Base-by-base conservation (phyloP, 2,797 vertebrate genomes). In the Ctenopoma kingsleyae region DNA sequence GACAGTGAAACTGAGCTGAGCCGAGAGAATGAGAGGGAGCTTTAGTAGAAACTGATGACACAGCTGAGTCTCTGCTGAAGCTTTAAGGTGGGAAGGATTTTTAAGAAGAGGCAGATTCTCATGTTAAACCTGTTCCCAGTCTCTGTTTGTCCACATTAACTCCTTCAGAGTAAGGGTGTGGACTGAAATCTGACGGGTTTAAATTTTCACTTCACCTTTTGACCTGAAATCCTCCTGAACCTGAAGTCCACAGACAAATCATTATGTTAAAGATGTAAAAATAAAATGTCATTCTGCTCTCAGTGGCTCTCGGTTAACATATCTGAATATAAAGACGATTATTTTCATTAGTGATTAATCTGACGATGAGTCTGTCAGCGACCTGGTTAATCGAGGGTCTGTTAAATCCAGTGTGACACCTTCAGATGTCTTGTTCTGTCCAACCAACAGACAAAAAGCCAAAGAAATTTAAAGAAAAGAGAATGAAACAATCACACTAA, bases 41-140 rank as follows among this genome's bases (percentile, higher is more conserved):
- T 84, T 86, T 71, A 73, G 79, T 25, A 74, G 72, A 85, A 91
- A 87, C 7, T 83, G 85, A 85, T 82, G 90, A 91, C 74, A 58
- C 86, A 83, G 85, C 86, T 67, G 64, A 72, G 68, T 36, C 65
- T 63, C 71, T 30, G 63, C 79, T 56, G 48, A 80, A 3, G 25
- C 62, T 78, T 55, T 35, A 67, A 83, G 76, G 65, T 62, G 74
- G 38, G 54, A 49, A 53, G 60, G 71, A 69, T 80, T 67, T 64
- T 79, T 30, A 69, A 47, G 64, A 6, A 41, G 35, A 56, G 48
- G 47, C 20, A 66, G 74, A 47, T 71, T 70, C 72, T 60, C 41
- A 27, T 67, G 63, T 36, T 58, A 13, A 57, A 76, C 56, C 44
- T 43, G 48, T 27, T 66, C 62, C 46, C 66, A 8, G 38, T 22